Conservation (phyloP, 2,797 vertebrate species). For the Propithecus deckenii region DNA sequence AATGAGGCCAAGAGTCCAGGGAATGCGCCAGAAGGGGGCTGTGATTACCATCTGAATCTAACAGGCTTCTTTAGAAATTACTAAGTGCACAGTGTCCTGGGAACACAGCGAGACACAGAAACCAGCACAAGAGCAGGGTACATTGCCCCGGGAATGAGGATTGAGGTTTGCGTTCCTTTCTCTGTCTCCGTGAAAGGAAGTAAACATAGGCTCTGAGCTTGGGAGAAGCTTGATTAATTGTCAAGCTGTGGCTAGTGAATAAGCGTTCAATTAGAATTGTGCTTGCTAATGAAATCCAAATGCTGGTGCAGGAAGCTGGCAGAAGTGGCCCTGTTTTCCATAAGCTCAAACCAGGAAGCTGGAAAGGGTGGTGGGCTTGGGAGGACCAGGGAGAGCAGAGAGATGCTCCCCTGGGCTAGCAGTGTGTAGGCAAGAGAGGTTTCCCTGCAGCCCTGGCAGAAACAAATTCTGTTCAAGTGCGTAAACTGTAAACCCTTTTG, state of each 20-base stretch:
- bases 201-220: not conserved
- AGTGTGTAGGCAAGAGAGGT: too few species aligned
- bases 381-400: not conserved
- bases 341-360: not conserved
- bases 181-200: not conserved
- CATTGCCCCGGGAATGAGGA: slow-evolving; percentile 2
- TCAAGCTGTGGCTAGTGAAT: slow-evolving; percentile 42
- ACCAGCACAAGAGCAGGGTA: not conserved
- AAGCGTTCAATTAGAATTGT: slow-evolving; percentile 56
- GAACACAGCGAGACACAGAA: not conserved
- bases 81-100: slow-evolving; percentile 43
- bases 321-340: not conserved
- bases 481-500: not conserved
- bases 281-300: slow-evolving; percentile 58
- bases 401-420: not conserved
- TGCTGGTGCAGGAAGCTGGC: not conserved
- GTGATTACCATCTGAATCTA: slow-evolving; percentile 60
- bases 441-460: not conserved
- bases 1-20: slow-evolving; percentile 73
- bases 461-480: not conserved
- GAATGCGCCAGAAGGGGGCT: slow-evolving; percentile 51
- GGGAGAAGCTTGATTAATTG: slow-evolving; percentile 56
- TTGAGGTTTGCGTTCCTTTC: not conserved
- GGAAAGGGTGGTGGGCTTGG: not conserved
- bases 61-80: slow-evolving; percentile 59